Percentiles rank a stretch among this genome's conserved stretches.
These are phyloP conservation scores for Elaeidobius kamerunicus DNA, from an alignment of 2,888 invertebrate genomes.

Conservation along the genomic window DNA sequence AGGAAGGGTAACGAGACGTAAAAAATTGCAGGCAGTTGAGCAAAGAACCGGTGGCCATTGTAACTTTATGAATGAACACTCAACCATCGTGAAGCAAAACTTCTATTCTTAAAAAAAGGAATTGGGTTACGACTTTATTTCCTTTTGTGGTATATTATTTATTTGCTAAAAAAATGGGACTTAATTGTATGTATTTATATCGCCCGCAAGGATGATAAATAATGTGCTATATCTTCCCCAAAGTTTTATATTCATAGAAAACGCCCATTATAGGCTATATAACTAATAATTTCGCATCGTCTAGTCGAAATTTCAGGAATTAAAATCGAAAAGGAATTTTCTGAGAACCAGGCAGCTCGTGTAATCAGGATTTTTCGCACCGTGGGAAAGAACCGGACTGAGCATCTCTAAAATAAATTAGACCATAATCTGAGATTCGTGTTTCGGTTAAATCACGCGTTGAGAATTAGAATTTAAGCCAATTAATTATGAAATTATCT, in stretches of 20 bases:
- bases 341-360: slow-evolving; percentile 17
- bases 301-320: slow-evolving; percentile 3
- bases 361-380: slow-evolving; percentile 25
- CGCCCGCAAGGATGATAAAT: too few species aligned
- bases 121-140: neutral
- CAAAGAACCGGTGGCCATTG: slow-evolving; percentile 26
- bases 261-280: neutral
- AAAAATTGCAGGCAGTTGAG: slow-evolving; percentile 28
- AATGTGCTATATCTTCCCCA: too few species aligned
- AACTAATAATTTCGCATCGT: neutral
- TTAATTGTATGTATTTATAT: too few species aligned
- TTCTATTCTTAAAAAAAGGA: neutral
- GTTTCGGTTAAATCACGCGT: slow-evolving; percentile 27
- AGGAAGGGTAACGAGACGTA: slow-evolving; percentile 29
- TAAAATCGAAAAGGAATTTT: slow-evolving; percentile 20
- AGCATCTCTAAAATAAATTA: slow-evolving; percentile 29
- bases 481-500: slow-evolving; percentile 21
- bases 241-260: neutral
- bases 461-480: slow-evolving; percentile 24
- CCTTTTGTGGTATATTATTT: too few species aligned
- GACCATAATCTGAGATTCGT: slow-evolving; percentile 24
- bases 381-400: slow-evolving; percentile 24
- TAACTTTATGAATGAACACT: slow-evolving; percentile 23
- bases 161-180: too few species aligned
- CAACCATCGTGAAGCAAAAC: slow-evolving; percentile 17